phyloP scores from a whole-genome alignment of 2,797 vertebrate genomes.

The Amblyopsis hoosieri region DNA sequence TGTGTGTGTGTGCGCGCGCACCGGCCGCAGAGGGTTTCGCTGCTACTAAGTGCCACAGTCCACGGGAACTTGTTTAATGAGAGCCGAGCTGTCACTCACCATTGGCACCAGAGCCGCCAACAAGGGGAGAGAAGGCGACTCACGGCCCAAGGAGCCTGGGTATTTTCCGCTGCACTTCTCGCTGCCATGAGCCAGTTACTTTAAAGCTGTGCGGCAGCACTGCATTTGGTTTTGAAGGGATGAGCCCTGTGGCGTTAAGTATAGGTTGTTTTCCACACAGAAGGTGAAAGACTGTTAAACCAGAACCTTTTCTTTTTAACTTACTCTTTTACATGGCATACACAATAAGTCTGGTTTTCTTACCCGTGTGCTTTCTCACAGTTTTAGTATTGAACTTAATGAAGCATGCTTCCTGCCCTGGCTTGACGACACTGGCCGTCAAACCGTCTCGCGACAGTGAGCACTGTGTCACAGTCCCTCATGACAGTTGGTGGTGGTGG shows the following conservation, averaged over 20 bases:
- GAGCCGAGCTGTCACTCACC: slow-evolving; percentile 46
- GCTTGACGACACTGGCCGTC: slow-evolving; percentile 13
- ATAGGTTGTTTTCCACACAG: neutral
- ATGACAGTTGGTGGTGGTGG: too few species aligned
- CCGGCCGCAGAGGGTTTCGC: neutral
- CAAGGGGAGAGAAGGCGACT: slow-evolving; percentile 27
- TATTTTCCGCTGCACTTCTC: neutral
- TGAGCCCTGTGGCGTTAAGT: neutral
- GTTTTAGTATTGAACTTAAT: slow-evolving; percentile 9
- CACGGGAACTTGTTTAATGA: slow-evolving; percentile 31
- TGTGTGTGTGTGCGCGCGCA: neutral
- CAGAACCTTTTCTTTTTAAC: slow-evolving; percentile 11
- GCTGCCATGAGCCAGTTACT: neutral
- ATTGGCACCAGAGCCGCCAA: slow-evolving; percentile 12
- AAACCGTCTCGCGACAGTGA: slow-evolving; percentile 5
- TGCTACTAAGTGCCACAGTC: slow-evolving; percentile 22
- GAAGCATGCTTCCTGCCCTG: slow-evolving; percentile 34
- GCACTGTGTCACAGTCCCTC: slow-evolving; percentile 23
- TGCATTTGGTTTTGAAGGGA: slow-evolving; percentile 21
- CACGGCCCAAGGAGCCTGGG: neutral
- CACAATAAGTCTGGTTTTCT: neutral
- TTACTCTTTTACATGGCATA: neutral
- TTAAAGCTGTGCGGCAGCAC: neutral
- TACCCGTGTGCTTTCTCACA: neutral
- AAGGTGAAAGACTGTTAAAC: neutral